phyloP scores from a whole-genome alignment of 2,797 vertebrate species.

The Sebastes itinus region DNA sequence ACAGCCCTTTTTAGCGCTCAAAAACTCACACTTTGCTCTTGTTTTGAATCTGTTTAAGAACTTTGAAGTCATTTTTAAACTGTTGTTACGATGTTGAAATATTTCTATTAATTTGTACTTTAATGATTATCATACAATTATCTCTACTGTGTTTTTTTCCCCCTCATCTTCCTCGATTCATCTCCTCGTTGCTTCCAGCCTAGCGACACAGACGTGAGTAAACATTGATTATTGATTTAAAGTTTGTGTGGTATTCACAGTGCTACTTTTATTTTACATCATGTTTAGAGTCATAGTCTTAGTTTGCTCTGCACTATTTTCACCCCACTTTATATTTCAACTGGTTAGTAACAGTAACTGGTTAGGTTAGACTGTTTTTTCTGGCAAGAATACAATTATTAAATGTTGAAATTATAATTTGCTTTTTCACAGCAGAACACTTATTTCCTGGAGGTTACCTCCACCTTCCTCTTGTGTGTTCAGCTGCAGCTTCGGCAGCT shows the following conservation, averaged over 20 bases:
- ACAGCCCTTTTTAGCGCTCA: too few species aligned
- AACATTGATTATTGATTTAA: conserved; percentile 6
- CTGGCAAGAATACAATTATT: too few species aligned
- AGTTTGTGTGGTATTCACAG: background rate
- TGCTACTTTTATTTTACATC: background rate
- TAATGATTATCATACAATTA: background rate
- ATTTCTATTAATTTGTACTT: background rate
- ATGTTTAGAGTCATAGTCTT: too few species aligned
- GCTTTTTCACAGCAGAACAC: background rate
- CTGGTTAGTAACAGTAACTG: background rate
- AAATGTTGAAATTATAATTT: background rate
- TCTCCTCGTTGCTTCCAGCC: conserved; percentile 61
- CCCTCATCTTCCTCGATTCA: background rate
- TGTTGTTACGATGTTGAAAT: background rate
- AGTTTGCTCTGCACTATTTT: background rate
- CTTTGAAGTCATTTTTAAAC: background rate
- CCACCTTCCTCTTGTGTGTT: background rate
- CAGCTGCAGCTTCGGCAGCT: background rate
- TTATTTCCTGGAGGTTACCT: background rate
- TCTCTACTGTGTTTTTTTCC: background rate
- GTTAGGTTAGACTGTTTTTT: too few species aligned
- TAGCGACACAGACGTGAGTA: conserved; percentile 83
- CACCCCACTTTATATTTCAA: background rate
- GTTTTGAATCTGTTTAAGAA: background rate
- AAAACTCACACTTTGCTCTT: background rate